Base-by-base conservation (phyloP, 2,888 invertebrate species). In the Horisme vitalbata region DNA sequence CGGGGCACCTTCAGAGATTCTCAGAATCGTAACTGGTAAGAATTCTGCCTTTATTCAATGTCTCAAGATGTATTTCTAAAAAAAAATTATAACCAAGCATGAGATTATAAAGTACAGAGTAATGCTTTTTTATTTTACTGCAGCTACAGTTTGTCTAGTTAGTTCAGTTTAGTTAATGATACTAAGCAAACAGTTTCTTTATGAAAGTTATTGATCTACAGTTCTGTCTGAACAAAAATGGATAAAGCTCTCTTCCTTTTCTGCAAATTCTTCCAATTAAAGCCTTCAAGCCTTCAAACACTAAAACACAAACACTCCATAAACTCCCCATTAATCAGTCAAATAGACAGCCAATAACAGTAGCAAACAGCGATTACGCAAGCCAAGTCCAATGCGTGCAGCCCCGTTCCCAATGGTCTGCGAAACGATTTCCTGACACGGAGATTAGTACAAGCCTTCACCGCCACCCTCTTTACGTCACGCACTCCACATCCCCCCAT, bases 21-120 rank as follows among this genome's bases (percentile, higher is more conserved):
- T 95, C 66, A 93, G 94, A 83, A 92, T 95, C 70, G 93, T 95
- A 67, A 94, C 94, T 80, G 95, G 96, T 95, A 83, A 91, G 73
- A 49, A 45, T n/a, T n/a, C n/a, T n/a, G n/a, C n/a, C n/a, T 18
- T 18, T 6, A 18, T 18, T 18, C 18, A 18, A 18, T n/a, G n/a
- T n/a, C n/a, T n/a, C n/a, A n/a, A n/a, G n/a, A n/a, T n/a, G n/a
- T n/a, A n/a, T n/a, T n/a, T n/a, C n/a, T n/a, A n/a, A n/a, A n/a
- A n/a, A n/a, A n/a, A n/a, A n/a, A n/a, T n/a, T n/a, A n/a, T n/a
- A n/a, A n/a, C n/a, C n/a, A n/a, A n/a, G n/a, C n/a, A n/a, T n/a
- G n/a, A n/a, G n/a, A n/a, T n/a, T n/a, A n/a, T n/a, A n/a, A n/a
- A n/a, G n/a, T n/a, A n/a, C n/a, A n/a, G n/a, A n/a, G n/a, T n/a